A percentile compares a stretch with the other conserved stretches of the same genome.
Evolutionary conservation across 2,113 vertebrate species (phyloP).

Genomic region (Pteropus alecto): DNA sequence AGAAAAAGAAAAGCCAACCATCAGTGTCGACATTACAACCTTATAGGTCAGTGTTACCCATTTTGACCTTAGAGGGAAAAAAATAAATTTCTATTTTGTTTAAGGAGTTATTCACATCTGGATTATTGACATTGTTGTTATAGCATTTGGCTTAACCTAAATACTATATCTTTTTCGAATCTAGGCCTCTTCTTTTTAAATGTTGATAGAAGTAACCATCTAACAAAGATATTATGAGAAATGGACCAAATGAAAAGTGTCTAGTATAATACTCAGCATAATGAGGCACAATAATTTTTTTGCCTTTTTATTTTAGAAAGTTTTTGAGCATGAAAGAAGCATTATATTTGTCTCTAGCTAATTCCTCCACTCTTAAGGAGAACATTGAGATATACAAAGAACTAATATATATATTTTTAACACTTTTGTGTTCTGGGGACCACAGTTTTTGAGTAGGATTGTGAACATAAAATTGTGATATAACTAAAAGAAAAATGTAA

Average conservation of each 20-base stretch:
- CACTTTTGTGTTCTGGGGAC: background rate
- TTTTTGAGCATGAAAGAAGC: background rate
- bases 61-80: background rate
- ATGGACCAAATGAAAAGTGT: background rate
- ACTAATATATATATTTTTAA: background rate
- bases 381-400: background rate
- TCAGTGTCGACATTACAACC: background rate
- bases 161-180: background rate
- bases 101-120: background rate
- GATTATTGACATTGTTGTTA: background rate
- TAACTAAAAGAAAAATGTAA: background rate
- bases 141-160: background rate
- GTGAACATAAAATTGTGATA: background rate
- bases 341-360: background rate
- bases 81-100: background rate
- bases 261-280: background rate
- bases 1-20: background rate
- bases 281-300: background rate
- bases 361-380: background rate
- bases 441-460: background rate
- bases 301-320: background rate
- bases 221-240: background rate
- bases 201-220: background rate
- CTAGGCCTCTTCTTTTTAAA: background rate
- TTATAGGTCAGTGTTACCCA: background rate